Percentiles rank a stretch among this genome's conserved stretches.
These are phyloP conservation scores for Neogobius melanostomus DNA, from an alignment of 2,113 vertebrate genomes.

Conservation along the genomic window DNA sequence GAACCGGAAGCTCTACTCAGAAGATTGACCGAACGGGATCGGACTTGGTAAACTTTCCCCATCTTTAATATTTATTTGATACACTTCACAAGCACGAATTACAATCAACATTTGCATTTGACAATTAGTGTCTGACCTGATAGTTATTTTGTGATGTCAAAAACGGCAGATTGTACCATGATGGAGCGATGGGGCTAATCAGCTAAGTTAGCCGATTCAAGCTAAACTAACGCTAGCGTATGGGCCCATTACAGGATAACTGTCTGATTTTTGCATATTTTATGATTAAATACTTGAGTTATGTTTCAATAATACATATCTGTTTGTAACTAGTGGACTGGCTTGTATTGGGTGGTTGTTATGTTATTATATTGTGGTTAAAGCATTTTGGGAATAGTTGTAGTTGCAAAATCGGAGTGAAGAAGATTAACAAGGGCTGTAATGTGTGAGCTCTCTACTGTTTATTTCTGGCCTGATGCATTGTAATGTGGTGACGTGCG, in stretches of 20 bases:
- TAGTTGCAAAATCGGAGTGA: conserved; percentile 19
- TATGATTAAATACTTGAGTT: not conserved
- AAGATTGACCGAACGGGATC: conserved; percentile 56
- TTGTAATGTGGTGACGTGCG: not conserved
- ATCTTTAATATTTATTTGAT: conserved; percentile 20
- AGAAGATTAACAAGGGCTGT: conserved; percentile 42
- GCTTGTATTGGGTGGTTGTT: not conserved
- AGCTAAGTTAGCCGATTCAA: conserved; percentile 50
- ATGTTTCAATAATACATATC: fast-evolving
- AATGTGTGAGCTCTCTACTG: too few relatives aligned
- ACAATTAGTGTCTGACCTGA: not conserved
- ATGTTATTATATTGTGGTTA: not conserved
- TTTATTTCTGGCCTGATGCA: not conserved
- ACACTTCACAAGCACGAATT: not conserved
- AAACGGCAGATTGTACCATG: conserved; percentile 8
- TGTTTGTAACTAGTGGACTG: not conserved
- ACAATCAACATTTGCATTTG: not conserved
- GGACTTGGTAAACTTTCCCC: conserved; percentile 68
- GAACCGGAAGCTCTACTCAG: conserved; percentile 67
- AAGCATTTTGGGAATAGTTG: not conserved
- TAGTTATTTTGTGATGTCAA: not conserved
- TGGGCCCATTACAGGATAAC: conserved; percentile 46
- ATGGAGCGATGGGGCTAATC: conserved; percentile 25
- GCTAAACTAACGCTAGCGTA: conserved; percentile 52
- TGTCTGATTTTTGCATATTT: not conserved